Conservation (phyloP, 2,113 vertebrate species). For the Empidonax alnorum region DNA sequence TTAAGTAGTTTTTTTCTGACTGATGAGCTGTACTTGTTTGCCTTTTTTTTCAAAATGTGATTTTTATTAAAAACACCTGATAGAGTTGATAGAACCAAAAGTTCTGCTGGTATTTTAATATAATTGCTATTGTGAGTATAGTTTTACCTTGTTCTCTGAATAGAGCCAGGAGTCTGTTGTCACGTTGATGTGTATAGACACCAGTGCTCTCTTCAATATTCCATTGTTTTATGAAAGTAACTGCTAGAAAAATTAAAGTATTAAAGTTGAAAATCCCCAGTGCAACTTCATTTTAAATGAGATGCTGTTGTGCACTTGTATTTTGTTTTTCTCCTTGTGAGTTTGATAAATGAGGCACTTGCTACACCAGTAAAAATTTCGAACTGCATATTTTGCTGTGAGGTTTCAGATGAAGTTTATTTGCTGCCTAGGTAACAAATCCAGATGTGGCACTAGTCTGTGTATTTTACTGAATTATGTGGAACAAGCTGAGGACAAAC, state of each 20-base stretch:
- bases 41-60: background rate
- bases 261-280: background rate
- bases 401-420: conserved; percentile 43
- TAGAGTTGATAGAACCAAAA: background rate
- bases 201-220: background rate
- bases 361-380: conserved; percentile 3
- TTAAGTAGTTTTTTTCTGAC: background rate
- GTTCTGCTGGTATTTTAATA: background rate
- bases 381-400: background rate
- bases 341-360: background rate
- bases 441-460: conserved; percentile 76
- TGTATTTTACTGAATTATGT: conserved; percentile 65
- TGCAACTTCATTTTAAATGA: background rate
- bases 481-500: conserved; percentile 13
- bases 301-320: background rate
- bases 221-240: background rate
- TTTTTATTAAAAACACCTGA: background rate
- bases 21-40: background rate
- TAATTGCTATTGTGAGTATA: background rate
- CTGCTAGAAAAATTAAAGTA: background rate
- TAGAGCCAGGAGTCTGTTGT: background rate
- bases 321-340: background rate
- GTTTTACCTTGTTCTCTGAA: background rate
- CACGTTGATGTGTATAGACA: background rate
- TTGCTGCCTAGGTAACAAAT: conserved; percentile 64